Conservation (phyloP, 2,797 vertebrate genomes). For the Cossypha dichroa region DNA sequence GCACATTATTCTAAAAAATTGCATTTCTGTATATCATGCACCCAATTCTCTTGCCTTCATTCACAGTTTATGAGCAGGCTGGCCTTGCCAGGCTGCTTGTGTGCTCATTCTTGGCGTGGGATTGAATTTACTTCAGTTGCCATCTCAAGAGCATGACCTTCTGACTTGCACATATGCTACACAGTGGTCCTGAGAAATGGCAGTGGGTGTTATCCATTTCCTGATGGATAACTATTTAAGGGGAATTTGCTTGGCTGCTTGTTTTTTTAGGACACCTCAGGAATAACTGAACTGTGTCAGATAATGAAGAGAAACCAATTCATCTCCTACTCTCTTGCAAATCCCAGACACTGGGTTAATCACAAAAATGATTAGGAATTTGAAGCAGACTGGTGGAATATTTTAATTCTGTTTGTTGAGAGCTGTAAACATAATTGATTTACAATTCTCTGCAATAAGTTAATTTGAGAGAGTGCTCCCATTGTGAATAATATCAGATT, state of each 20-base stretch:
- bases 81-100: background rate
- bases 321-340: slow-evolving; percentile 31
- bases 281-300: background rate
- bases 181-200: background rate
- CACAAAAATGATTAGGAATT: slow-evolving; percentile 46
- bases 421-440: slow-evolving; percentile 70
- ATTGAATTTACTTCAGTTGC: background rate
- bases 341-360: slow-evolving; percentile 50
- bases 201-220: background rate
- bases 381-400: slow-evolving; percentile 44
- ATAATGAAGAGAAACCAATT: slow-evolving; percentile 50
- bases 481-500: slow-evolving; percentile 38
- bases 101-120: background rate
- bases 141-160: background rate
- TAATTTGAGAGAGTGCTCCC: slow-evolving; percentile 61
- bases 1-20: background rate
- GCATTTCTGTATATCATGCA: background rate
- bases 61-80: background rate
- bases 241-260: background rate
- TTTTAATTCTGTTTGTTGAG: slow-evolving; percentile 66
- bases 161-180: background rate
- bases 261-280: background rate
- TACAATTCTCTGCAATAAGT: slow-evolving; percentile 63
- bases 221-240: background rate
- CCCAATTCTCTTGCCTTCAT: background rate